Percentiles rank a stretch among this genome's conserved stretches.
phyloP scores from a whole-genome alignment of 2,888 invertebrate species.

The Tenthredo amoena region DNA sequence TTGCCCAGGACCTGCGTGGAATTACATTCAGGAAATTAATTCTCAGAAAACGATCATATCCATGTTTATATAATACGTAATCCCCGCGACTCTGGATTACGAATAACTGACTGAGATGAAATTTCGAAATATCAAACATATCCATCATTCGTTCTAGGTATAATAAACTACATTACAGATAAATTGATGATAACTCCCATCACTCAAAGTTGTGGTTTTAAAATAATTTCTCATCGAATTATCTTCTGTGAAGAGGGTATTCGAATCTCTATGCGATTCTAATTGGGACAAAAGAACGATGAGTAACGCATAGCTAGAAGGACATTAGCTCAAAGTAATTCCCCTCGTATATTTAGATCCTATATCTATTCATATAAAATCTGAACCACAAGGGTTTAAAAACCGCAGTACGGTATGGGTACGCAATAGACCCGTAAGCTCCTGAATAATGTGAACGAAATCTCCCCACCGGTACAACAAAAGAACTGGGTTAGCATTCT shows the following conservation, averaged over 20 bases:
- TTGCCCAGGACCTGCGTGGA: slow-evolving; percentile 39
- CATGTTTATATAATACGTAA: background rate
- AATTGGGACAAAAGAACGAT: slow-evolving; percentile 10
- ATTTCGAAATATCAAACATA: background rate
- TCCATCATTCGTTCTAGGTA: background rate
- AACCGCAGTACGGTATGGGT: background rate
- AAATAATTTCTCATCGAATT: background rate
- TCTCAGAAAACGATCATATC: slow-evolving; percentile 33
- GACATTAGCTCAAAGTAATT: slow-evolving; percentile 5
- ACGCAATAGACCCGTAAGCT: slow-evolving; percentile 25
- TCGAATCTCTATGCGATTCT: background rate
- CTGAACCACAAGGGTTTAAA: slow-evolving; percentile 17
- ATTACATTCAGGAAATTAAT: slow-evolving; percentile 49
- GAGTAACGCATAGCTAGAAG: background rate
- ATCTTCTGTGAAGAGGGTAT: background rate
- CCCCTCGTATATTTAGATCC: slow-evolving; percentile 31
- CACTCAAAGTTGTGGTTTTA: background rate
- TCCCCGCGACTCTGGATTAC: background rate
- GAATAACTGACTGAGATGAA: background rate
- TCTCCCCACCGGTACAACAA: slow-evolving; percentile 27
- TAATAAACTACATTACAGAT: background rate
- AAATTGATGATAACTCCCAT: background rate
- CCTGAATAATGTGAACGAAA: slow-evolving; percentile 43
- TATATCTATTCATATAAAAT: slow-evolving; percentile 32
- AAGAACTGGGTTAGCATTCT: slow-evolving; percentile 60